Evolutionary conservation across 2,113 vertebrate genomes (phyloP).

Genomic region (Vimba vimba): DNA sequence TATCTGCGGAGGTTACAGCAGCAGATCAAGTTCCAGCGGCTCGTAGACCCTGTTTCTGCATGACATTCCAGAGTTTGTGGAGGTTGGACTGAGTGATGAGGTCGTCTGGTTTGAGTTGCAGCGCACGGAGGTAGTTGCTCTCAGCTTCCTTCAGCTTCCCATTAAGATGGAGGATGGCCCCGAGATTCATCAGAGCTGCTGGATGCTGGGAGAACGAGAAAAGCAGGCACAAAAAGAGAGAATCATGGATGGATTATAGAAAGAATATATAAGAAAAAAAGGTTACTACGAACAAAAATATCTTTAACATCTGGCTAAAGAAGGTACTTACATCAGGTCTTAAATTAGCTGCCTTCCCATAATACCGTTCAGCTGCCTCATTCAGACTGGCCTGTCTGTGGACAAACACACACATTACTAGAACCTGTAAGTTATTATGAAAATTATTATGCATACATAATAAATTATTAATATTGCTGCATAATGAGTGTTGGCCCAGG

Average conservation of each 20-base stretch:
- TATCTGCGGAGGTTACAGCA: background rate
- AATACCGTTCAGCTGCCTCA: constrained; percentile 91
- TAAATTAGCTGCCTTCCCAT: constrained; percentile 86
- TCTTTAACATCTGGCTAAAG: constrained; percentile 7
- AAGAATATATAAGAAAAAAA: no score
- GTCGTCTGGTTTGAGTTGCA: constrained; percentile 95
- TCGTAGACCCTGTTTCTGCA: constrained; percentile 95
- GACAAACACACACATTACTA: background rate
- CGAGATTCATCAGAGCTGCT: constrained; percentile 96
- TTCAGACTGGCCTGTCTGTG: constrained; percentile 93
- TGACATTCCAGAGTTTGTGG: constrained; percentile 98
- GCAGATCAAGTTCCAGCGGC: constrained; percentile 82
- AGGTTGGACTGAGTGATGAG: constrained; percentile 97
- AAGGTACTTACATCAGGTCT: constrained; percentile 89
- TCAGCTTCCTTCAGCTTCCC: constrained; percentile 91
- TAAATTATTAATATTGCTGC: background rate
- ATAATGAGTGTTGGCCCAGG: no score
- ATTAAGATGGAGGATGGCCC: constrained; percentile 97
- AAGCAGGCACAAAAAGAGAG: background rate
- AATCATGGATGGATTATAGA: background rate
- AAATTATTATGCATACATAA: background rate
- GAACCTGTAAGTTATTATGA: background rate
- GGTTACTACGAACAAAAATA: background rate
- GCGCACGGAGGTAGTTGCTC: constrained; percentile 93
- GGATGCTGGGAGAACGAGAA: constrained; percentile 82